These are phyloP conservation scores for Bombus turneri DNA, from an alignment of 1,140 invertebrate species.

Conservation along the genomic window DNA sequence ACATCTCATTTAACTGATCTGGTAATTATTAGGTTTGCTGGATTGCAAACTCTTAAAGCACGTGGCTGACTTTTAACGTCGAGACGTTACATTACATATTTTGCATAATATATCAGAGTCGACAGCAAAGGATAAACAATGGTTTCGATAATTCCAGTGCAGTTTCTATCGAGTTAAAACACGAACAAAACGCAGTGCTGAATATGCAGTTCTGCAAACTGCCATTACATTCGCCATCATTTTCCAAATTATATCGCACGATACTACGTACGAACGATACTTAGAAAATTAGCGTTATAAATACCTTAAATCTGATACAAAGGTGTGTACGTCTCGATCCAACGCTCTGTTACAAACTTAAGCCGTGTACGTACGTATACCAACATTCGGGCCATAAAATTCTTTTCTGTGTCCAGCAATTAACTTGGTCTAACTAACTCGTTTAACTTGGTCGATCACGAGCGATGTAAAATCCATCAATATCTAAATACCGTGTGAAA, in stretches of 20 bases:
- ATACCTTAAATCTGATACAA: neutral
- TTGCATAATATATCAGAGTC: neutral
- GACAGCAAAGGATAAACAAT: neutral
- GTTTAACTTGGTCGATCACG: neutral
- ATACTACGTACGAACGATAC: neutral
- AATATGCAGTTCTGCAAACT: neutral
- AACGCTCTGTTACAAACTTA: neutral
- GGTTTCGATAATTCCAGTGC: neutral
- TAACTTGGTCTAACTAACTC: no score
- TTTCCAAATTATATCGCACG: neutral
- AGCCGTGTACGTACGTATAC: no score
- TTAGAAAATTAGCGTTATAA: neutral
- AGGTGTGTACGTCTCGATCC: neutral
- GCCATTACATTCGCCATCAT: neutral
- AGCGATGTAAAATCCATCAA: neutral
- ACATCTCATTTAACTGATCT: no score
- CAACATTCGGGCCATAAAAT: fast-evolving
- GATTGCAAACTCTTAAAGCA: neutral
- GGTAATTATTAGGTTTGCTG: no score
- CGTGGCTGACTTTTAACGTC: neutral
- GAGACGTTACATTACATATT: neutral
- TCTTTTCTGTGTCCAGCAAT: fast-evolving
- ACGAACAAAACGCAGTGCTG: neutral
- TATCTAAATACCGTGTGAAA: neutral
- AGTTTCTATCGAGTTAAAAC: neutral